Evolutionary conservation across 2,113 vertebrate species (phyloP).

Genomic region (Oncorhynchus gorbuscha): DNA sequence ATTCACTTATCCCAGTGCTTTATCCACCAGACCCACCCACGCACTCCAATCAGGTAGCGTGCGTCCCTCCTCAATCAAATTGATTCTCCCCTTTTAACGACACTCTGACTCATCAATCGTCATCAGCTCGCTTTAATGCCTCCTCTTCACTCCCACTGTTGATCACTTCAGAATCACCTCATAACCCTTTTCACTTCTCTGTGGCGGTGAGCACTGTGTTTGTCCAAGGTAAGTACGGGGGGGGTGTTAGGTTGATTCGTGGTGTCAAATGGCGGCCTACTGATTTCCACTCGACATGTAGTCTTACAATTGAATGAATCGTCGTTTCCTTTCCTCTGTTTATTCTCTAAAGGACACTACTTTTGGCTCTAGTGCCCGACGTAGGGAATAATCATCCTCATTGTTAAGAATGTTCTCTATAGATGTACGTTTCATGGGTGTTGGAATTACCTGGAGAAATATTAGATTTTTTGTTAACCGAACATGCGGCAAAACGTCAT

Average conservation of each 20-base stretch:
- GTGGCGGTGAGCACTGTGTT: constrained; percentile 38
- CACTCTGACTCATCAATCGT: constrained; percentile 8
- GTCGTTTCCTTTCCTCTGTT: neutral
- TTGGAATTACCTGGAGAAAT: neutral
- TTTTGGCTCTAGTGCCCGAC: no score
- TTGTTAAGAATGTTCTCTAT: no score
- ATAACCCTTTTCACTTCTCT: constrained; percentile 40
- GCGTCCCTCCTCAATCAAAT: neutral
- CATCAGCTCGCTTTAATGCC: constrained; percentile 17
- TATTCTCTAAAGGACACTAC: neutral
- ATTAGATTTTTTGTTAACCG: no score
- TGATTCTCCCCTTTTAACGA: constrained; percentile 11
- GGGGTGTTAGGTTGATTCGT: neutral
- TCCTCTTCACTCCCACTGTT: constrained; percentile 28
- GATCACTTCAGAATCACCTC: constrained; percentile 46
- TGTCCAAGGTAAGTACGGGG: constrained; percentile 9
- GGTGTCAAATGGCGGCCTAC: neutral
- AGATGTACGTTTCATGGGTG: no score
- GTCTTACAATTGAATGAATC: neutral
- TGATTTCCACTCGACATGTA: neutral
- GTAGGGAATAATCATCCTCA: no score
- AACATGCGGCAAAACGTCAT: neutral
- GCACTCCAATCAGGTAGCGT: constrained; percentile 7
- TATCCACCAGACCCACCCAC: neutral
- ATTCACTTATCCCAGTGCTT: neutral